Percentiles rank a stretch among this genome's conserved stretches.
Evolutionary conservation across 2,888 invertebrate species (phyloP).

Genomic region (Ectobius pallidus): DNA sequence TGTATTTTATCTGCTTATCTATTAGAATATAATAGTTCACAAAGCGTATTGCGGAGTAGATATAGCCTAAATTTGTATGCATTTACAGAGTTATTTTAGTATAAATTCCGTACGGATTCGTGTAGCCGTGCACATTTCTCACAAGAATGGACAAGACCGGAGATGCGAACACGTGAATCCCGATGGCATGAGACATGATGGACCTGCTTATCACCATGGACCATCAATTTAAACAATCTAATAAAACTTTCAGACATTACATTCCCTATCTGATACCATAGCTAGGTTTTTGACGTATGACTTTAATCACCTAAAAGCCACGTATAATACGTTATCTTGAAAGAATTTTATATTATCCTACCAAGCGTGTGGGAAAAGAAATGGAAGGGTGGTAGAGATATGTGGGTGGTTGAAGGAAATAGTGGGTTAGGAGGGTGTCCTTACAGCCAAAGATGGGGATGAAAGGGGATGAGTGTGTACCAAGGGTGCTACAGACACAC

Average conservation of each 20-base stretch:
- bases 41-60: too few relatives aligned
- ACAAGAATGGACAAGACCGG: too few relatives aligned
- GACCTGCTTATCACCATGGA: too few relatives aligned
- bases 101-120: too few relatives aligned
- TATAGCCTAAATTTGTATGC: too few relatives aligned
- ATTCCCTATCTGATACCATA: background rate
- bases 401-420: background rate
- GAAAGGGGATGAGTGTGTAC: background rate
- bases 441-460: background rate
- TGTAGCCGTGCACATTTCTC: too few relatives aligned
- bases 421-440: conserved; percentile 18
- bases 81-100: too few relatives aligned
- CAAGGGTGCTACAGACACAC: background rate
- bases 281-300: conserved; percentile 32
- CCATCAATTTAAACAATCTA: conserved; percentile 18
- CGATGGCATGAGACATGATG: too few relatives aligned
- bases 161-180: too few relatives aligned
- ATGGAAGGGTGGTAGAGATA: background rate
- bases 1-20: too few relatives aligned
- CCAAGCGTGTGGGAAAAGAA: background rate
- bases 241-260: conserved; percentile 8
- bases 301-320: conserved; percentile 42
- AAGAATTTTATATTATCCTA: background rate
- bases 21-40: too few relatives aligned
- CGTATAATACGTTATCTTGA: conserved; percentile 38